A percentile compares a stretch with the other conserved stretches of the same genome.
Conservation (phyloP, 2,888 invertebrate genomes). For the Stegophylla sp. region DNA sequence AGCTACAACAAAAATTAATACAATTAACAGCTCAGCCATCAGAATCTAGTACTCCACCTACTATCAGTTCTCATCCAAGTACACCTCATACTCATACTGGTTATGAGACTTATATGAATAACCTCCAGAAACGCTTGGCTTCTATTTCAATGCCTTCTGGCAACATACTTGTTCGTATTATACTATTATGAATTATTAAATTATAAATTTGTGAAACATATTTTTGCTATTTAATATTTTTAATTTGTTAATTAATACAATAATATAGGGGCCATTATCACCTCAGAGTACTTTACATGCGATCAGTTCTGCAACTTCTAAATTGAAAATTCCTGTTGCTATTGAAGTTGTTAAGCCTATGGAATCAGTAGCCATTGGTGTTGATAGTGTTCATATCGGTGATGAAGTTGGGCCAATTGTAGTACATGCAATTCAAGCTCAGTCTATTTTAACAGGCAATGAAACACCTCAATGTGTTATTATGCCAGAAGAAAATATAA, state of each 20-base stretch:
- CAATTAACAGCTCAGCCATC: slow-evolving; percentile 68
- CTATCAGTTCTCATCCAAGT: slow-evolving; percentile 68
- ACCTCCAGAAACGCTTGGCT: slow-evolving; percentile 75
- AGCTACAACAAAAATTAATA: slow-evolving; percentile 70
- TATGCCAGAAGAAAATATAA: slow-evolving; percentile 40
- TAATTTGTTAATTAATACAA: not conserved
- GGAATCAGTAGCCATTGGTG: slow-evolving; percentile 45
- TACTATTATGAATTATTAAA: too few relatives aligned
- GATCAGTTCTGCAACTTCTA: slow-evolving; percentile 53
- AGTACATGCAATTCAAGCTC: slow-evolving; percentile 53
- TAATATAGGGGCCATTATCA: slow-evolving; percentile 65
- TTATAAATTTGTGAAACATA: too few relatives aligned
- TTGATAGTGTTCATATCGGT: slow-evolving; percentile 51
- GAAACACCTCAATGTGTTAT: slow-evolving; percentile 37
- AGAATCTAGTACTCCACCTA: slow-evolving; percentile 66
- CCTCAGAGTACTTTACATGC: slow-evolving; percentile 65
- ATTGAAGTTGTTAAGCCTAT: slow-evolving; percentile 56
- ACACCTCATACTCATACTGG: slow-evolving; percentile 74
- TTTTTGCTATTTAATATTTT: too few relatives aligned
- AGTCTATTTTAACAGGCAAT: slow-evolving; percentile 38
- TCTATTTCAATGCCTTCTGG: slow-evolving; percentile 65
- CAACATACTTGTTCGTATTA: slow-evolving; percentile 52
- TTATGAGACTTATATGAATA: slow-evolving; percentile 72
- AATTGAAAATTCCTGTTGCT: slow-evolving; percentile 50
- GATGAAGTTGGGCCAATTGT: slow-evolving; percentile 56